These are phyloP conservation scores for Heliconius himera DNA, from an alignment of 1,140 invertebrate species.

Conservation along the genomic window DNA sequence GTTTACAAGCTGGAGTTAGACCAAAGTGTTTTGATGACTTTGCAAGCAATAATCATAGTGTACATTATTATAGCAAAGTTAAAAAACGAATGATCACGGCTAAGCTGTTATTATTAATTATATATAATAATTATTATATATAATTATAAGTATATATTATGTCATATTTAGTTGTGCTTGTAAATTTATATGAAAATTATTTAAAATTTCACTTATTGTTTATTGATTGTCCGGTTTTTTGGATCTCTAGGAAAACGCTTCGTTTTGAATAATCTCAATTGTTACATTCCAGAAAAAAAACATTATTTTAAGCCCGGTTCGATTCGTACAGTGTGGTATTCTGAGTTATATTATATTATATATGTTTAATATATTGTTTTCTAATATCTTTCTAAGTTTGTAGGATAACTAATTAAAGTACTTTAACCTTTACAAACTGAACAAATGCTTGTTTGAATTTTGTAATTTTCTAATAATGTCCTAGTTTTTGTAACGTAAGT, in stretches of 20 bases:
- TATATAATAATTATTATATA: constrained; percentile 13
- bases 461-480: constrained; percentile 7
- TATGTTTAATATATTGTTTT: constrained; percentile 19
- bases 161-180: constrained; percentile 18
- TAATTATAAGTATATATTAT: constrained; percentile 18
- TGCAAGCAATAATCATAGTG: constrained; percentile 58
- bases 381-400: constrained; percentile 7
- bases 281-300: constrained; percentile 73
- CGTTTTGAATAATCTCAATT: constrained; percentile 67
- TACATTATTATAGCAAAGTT: constrained; percentile 65
- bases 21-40: constrained; percentile 81
- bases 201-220: constrained; percentile 23
- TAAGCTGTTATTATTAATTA: constrained; percentile 44
- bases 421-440: background rate
- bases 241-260: constrained; percentile 66
- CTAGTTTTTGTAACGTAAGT: constrained; percentile 21
- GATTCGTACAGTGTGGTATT: constrained; percentile 22
- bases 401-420: constrained; percentile 3
- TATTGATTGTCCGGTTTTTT: constrained; percentile 40
- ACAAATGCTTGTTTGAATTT: constrained; percentile 15
- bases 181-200: constrained; percentile 30
- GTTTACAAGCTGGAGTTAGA: constrained; percentile 80
- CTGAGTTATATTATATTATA: constrained; percentile 12
- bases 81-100: constrained; percentile 51
- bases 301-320: constrained; percentile 62